phyloP scores from a whole-genome alignment of 2,113 vertebrate genomes.

The Ochotona curzoniae region DNA sequence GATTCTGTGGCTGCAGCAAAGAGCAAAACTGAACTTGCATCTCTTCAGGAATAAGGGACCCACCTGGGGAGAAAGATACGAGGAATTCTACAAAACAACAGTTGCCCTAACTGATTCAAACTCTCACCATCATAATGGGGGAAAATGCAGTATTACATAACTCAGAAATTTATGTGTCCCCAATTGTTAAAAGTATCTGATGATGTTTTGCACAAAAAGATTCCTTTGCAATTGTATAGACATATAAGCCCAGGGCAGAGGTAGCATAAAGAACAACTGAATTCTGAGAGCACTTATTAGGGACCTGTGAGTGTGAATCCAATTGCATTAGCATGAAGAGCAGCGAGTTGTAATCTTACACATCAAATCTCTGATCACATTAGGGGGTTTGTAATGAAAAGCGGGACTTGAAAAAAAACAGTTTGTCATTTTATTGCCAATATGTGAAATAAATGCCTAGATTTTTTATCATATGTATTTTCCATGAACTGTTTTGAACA shows the following conservation, averaged over 20 bases:
- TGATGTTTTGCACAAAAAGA: not conserved
- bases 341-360: constrained; percentile 5
- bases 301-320: not conserved
- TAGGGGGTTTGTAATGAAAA: not conserved
- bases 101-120: not conserved
- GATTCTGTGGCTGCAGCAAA: not conserved
- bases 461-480: too few species aligned
- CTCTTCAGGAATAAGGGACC: not conserved
- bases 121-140: not conserved
- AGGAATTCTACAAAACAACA: not conserved
- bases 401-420: too few species aligned
- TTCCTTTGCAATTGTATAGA: not conserved
- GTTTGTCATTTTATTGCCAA: too few species aligned
- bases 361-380: not conserved
- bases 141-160: not conserved
- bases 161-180: not conserved
- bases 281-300: not conserved
- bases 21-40: not conserved
- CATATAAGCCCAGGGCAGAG: not conserved
- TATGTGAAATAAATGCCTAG: too few species aligned
- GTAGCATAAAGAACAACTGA: not conserved
- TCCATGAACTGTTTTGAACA: too few species aligned
- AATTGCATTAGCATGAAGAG: not conserved
- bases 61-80: not conserved
- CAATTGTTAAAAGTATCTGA: not conserved